phyloP scores from a whole-genome alignment of 2,113 vertebrate genomes.

The Oryzias celebensis region DNA sequence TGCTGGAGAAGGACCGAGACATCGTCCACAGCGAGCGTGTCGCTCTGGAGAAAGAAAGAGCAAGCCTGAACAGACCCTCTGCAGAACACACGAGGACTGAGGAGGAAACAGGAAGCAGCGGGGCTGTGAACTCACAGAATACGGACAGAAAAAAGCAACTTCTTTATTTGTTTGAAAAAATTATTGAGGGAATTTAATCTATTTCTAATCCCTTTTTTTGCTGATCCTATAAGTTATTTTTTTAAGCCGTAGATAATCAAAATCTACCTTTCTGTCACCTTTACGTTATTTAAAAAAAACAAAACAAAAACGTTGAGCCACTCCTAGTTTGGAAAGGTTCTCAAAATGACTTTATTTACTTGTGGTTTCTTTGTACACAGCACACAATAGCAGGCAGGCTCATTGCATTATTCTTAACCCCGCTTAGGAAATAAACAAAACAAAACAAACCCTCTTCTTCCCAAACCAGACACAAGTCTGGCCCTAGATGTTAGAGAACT shows the following conservation, averaged over 20 bases:
- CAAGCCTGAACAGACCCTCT: constrained; percentile 6
- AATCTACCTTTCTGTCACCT: constrained; percentile 3
- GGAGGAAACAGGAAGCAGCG: constrained; percentile 9
- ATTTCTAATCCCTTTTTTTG: too few species aligned
- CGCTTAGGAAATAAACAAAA: constrained; percentile 43
- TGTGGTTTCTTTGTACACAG: constrained; percentile 81
- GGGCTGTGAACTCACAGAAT: constrained; percentile 9
- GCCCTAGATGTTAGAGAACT: constrained; percentile 49
- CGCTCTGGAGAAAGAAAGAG: constrained; percentile 27
- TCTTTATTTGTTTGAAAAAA: constrained; percentile 69
- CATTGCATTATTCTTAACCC: constrained; percentile 58
- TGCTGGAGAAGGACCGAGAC: constrained; percentile 62
- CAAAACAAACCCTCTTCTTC: constrained; percentile 19
- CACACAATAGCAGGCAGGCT: constrained; percentile 65
- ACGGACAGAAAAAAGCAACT: constrained; percentile 61
- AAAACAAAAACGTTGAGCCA: constrained; percentile 72
- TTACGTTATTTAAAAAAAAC: constrained; percentile 1
- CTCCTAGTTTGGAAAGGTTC: constrained; percentile 72
- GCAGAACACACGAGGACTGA: constrained; percentile 4
- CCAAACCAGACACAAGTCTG: constrained; percentile 60
- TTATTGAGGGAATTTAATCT: constrained; percentile 63
- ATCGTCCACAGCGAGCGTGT: constrained; percentile 39
- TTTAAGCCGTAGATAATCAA: not conserved
- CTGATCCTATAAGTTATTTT: too few species aligned
- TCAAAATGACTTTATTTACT: constrained; percentile 81